A percentile compares a stretch with the other conserved stretches of the same genome.
Conservation (phyloP, 2,888 invertebrate genomes). For the Mechanitis mazaeus region DNA sequence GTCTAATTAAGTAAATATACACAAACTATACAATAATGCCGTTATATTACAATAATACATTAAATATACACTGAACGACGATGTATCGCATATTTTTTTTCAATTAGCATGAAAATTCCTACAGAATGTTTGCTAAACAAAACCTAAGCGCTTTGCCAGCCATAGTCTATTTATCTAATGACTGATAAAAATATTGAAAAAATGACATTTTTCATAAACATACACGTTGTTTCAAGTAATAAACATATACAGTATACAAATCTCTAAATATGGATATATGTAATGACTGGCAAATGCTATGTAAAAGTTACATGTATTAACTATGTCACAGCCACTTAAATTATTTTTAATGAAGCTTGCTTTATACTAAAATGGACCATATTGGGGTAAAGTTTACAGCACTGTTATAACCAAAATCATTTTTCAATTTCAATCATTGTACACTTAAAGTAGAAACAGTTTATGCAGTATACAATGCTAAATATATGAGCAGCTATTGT, state of each 20-base stretch:
- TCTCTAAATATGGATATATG: constrained; percentile 3
- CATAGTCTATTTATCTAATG: constrained; percentile 7
- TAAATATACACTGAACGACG: constrained; percentile 33
- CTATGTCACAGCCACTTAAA: constrained; percentile 70
- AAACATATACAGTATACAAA: neutral
- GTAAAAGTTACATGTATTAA: constrained; percentile 43
- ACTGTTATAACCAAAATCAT: neutral
- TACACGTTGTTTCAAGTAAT: neutral
- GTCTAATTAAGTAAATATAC: constrained; percentile 38
- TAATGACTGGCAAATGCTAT: constrained; percentile 36
- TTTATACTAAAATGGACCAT: constrained; percentile 33
- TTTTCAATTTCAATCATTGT: neutral
- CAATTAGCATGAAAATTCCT: constrained; percentile 32
- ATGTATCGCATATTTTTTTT: constrained; percentile 28
- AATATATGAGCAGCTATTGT: too few species aligned
- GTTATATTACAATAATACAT: constrained; percentile 46
- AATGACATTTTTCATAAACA: constrained; percentile 3
- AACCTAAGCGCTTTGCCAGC: constrained; percentile 34
- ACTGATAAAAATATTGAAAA: constrained; percentile 3
- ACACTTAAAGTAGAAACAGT: too few species aligned
- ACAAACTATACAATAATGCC: constrained; percentile 57
- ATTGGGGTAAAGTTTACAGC: constrained; percentile 3
- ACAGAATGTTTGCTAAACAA: constrained; percentile 36
- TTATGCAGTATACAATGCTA: too few species aligned
- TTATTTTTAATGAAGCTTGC: constrained; percentile 45